Evolutionary conservation across 2,113 vertebrate species (phyloP).

Genomic region (Halichoerus grypus): DNA sequence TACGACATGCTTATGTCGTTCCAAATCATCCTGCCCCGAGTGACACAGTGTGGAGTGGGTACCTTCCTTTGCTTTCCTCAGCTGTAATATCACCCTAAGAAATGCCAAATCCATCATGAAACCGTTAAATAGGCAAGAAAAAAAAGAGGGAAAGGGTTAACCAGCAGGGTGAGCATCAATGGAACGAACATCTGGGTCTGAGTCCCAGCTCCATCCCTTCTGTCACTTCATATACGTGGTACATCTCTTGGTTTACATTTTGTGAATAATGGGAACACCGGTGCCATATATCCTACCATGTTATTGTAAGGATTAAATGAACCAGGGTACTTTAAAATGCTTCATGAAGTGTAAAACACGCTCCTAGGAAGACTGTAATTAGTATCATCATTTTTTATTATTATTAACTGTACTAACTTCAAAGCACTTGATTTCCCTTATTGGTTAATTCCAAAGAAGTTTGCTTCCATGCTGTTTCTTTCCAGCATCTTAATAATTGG

Average conservation of each 20-base stretch:
- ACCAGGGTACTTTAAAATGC: slow-evolving; percentile 34
- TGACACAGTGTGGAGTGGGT: fast-evolving
- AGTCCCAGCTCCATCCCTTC: not conserved
- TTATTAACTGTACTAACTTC: slow-evolving; percentile 33
- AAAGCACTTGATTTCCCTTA: slow-evolving; percentile 64
- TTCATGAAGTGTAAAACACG: not conserved
- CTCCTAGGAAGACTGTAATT: slow-evolving; percentile 56
- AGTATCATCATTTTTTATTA: slow-evolving; percentile 53
- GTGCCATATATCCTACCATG: not conserved
- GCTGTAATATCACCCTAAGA: not conserved
- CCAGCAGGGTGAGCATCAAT: not conserved
- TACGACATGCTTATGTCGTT: not conserved
- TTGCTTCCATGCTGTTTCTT: slow-evolving; percentile 43
- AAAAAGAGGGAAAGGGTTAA: not conserved
- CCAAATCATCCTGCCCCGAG: not conserved
- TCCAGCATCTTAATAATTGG: slow-evolving; percentile 22
- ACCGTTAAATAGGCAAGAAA: not conserved
- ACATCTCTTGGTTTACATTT: not conserved
- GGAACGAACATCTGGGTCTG: too few relatives aligned
- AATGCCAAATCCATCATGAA: not conserved
- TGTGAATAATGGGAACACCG: not conserved
- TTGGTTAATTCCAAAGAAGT: slow-evolving; percentile 60
- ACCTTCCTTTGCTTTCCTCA: not conserved
- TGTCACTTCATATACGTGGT: not conserved
- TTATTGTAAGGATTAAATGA: slow-evolving; percentile 11